Percentiles rank a stretch among this genome's conserved stretches.
Evolutionary conservation across 1,140 invertebrate species (phyloP).

Genomic region (Drosophila ananassae): DNA sequence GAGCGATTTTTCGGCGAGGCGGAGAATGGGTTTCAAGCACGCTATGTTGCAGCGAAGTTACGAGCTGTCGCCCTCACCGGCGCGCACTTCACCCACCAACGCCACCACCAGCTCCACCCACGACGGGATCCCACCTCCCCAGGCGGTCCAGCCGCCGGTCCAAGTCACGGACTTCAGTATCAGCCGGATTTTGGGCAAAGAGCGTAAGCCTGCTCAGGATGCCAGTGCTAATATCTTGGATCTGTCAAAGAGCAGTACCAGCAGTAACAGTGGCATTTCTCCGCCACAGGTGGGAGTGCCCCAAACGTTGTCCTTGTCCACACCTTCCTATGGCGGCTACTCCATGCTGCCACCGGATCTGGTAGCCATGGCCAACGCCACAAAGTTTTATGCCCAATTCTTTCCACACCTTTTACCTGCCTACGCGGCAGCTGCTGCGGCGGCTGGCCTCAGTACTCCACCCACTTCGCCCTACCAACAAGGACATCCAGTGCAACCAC

Average conservation of each 20-base stretch:
- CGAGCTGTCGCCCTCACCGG: slow-evolving; percentile 63
- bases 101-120: slow-evolving; percentile 9
- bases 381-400: slow-evolving; percentile 80
- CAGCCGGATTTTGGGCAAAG: slow-evolving; percentile 72
- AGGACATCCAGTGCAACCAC: slow-evolving; percentile 24
- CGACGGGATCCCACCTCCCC: slow-evolving; percentile 6
- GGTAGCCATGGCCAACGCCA: slow-evolving; percentile 77
- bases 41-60: slow-evolving; percentile 75
- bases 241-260: slow-evolving; percentile 64
- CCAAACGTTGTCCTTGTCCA: background rate
- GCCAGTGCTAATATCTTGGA: slow-evolving; percentile 61
- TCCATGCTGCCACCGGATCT: slow-evolving; percentile 65
- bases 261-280: background rate
- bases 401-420: slow-evolving; percentile 73
- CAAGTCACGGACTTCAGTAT: slow-evolving; percentile 82
- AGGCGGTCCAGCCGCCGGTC: slow-evolving; percentile 18
- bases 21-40: slow-evolving; percentile 80
- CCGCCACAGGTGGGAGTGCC: slow-evolving; percentile 1
- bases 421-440: slow-evolving; percentile 67
- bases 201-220: slow-evolving; percentile 23
- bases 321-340: slow-evolving; percentile 38
- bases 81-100: slow-evolving; percentile 35
- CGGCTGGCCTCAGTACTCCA: slow-evolving; percentile 57
- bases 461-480: slow-evolving; percentile 69
- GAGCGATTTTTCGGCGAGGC: slow-evolving; percentile 32